A percentile compares a stretch with the other conserved stretches of the same genome.
phyloP scores from a whole-genome alignment of 92 coral and sea anemone genomes.

The Muricea muricata region DNA sequence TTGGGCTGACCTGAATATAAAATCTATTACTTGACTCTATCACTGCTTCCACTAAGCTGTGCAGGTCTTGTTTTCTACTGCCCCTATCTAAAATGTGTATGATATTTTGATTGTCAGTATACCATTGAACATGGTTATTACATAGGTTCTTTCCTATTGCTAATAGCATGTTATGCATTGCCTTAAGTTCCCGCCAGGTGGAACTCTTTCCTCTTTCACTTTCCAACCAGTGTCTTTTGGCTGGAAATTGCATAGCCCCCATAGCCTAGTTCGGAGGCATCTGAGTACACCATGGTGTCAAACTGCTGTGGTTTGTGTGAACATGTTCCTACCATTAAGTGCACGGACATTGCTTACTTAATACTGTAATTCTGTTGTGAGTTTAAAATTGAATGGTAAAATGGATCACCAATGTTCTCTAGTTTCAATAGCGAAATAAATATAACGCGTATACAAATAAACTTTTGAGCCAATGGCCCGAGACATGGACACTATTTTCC shows the following conservation, averaged over 20 bases:
- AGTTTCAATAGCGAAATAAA: slow-evolving; percentile 58
- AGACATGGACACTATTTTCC: slow-evolving; percentile 64
- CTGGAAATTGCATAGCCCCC: slow-evolving; percentile 55
- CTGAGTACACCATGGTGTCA: slow-evolving; percentile 57
- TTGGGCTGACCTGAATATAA: slow-evolving; percentile 27
- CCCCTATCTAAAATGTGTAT: slow-evolving; percentile 44
- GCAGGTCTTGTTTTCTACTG: slow-evolving; percentile 26
- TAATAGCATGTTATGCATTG: slow-evolving; percentile 29
- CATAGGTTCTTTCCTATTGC: slow-evolving; percentile 42
- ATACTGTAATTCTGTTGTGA: slow-evolving; percentile 21
- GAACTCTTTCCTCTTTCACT: slow-evolving; percentile 45
- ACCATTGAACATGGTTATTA: slow-evolving; percentile 47
- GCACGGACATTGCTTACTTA: slow-evolving; percentile 28
- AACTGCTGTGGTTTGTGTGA: slow-evolving; percentile 43
- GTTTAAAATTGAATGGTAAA: not conserved
- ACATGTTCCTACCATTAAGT: slow-evolving; percentile 48
- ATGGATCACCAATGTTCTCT: slow-evolving; percentile 40
- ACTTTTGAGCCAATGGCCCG: slow-evolving; percentile 43
- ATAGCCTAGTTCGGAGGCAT: slow-evolving; percentile 60
- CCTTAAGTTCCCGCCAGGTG: slow-evolving; percentile 47
- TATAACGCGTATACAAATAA: slow-evolving; percentile 52
- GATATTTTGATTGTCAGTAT: slow-evolving; percentile 44
- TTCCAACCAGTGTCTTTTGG: slow-evolving; percentile 42
- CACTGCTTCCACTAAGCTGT: slow-evolving; percentile 23
- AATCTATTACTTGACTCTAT: not conserved